Conservation (phyloP, 2,888 invertebrate genomes). For the Trimorus sp. region DNA sequence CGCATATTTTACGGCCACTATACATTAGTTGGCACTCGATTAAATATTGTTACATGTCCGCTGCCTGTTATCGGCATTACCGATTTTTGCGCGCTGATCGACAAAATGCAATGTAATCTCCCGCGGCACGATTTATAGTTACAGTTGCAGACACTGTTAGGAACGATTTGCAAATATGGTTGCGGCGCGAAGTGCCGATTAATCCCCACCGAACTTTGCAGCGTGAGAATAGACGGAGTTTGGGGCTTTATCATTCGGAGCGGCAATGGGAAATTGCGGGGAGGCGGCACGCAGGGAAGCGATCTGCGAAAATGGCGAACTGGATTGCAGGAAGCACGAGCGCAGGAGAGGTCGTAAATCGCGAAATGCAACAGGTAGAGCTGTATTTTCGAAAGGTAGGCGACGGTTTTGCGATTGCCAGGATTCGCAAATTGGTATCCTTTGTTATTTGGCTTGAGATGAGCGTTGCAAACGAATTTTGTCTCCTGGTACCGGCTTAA, state of each 20-base stretch:
- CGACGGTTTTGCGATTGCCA: conserved; percentile 30
- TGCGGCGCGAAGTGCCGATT: background rate
- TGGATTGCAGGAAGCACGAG: conserved; percentile 25
- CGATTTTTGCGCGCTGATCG: no score
- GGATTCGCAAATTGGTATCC: conserved; percentile 44
- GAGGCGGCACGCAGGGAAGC: conserved; percentile 23
- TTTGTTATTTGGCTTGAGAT: conserved; percentile 36
- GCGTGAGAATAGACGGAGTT: conserved; percentile 4
- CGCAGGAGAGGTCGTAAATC: conserved; percentile 40
- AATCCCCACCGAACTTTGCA: background rate
- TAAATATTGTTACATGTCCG: no score
- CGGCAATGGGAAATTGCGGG: conserved; percentile 4
- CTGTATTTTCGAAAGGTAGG: conserved; percentile 24
- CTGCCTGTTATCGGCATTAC: no score
- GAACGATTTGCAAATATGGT: no score
- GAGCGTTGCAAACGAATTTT: conserved; percentile 12
- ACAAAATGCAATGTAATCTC: no score
- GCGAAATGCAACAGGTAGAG: conserved; percentile 26
- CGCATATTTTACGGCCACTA: no score
- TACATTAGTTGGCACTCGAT: no score
- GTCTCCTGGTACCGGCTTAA: conserved; percentile 17
- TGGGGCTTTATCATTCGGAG: background rate
- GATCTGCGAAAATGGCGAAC: conserved; percentile 43
- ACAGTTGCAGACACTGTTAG: no score
- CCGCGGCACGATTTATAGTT: no score